Base-by-base conservation (phyloP, 2,888 invertebrate species). In the Strigamia transsilvanica region DNA sequence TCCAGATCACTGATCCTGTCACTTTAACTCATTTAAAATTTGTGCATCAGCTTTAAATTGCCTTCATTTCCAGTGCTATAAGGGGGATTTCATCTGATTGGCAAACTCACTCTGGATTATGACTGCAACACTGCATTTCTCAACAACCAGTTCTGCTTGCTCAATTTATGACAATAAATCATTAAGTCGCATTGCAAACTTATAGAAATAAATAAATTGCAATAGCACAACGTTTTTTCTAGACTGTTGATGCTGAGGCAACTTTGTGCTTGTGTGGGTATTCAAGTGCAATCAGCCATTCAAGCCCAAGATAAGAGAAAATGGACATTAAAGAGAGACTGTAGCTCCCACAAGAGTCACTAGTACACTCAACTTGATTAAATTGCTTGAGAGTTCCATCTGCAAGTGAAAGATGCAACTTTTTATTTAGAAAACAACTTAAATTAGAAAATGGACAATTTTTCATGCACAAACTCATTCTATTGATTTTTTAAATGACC, bases 261-360 rank as follows among this genome's bases (percentile, higher is more conserved):
- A 61, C 61, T 61, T 61, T 61, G 23, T 21, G 61, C 61, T 46
- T 61, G 61, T 21, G 61, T 18, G 61, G 10, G 61, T 61, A 61
- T 18, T 61, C 61, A 61, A 61, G 61, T 61, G 61, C n/a, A 61
- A 61, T 61, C 61, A 61, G 61, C 18, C 61, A 61, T 61, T 61
- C 6, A 18, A 23, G 61, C 23, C 18, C 61, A 61, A 61, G 61
- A 61, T 61, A 61, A 61, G 23, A 61, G 61, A 61, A 61, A 61
- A 61, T 61, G 61, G 61, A 61, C 61, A 61, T 61, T 61, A 61
- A 61, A 23, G 61, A 18, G 18, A 61, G 23, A 9, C n/a, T 18
- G 61, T 21, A 61, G 61, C 18, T 61, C 61, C 61, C 61, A 21
- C 18, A 61, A 61, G 61, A 61, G 18, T 61, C 61, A 61, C 61